Conservation (phyloP, 2,113 vertebrate genomes). For the Psittacus erithacus region DNA sequence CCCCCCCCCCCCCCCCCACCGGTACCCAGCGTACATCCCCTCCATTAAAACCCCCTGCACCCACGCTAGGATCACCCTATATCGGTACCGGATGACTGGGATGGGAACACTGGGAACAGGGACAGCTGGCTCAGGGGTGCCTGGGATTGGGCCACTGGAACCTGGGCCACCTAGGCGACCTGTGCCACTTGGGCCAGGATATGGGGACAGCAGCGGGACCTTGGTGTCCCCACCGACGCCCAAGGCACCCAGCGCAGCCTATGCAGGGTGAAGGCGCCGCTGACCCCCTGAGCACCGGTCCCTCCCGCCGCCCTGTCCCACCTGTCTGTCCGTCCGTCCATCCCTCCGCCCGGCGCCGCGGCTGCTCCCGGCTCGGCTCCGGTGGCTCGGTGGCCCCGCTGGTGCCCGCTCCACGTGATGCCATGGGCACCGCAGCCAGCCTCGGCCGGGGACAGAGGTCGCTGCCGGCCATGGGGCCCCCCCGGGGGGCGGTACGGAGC, state of each 20-base stretch:
- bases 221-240: not conserved
- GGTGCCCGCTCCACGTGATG: not conserved
- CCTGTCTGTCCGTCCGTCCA: not conserved
- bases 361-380: not conserved
- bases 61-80: not conserved
- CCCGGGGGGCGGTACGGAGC: not conserved
- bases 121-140: too few species aligned
- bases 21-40: too few species aligned
- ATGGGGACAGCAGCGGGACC: accelerated
- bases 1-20: too few species aligned
- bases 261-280: accelerated
- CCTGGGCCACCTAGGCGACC: too few species aligned
- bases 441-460: conserved; percentile 22
- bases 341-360: not conserved
- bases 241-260: accelerated
- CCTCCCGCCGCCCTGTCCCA: not conserved
- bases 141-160: too few species aligned
- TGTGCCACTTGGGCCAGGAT: not conserved
- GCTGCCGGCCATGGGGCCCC: not conserved
- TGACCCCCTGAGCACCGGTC: not conserved
- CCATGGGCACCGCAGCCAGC: not conserved
- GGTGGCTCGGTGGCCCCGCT: not conserved
- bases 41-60: too few species aligned
- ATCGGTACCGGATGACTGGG: not conserved
- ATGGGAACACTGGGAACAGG: too few species aligned